These are phyloP conservation scores for Epirrita christyi DNA, from an alignment of 2,888 invertebrate species.

Conservation along the genomic window DNA sequence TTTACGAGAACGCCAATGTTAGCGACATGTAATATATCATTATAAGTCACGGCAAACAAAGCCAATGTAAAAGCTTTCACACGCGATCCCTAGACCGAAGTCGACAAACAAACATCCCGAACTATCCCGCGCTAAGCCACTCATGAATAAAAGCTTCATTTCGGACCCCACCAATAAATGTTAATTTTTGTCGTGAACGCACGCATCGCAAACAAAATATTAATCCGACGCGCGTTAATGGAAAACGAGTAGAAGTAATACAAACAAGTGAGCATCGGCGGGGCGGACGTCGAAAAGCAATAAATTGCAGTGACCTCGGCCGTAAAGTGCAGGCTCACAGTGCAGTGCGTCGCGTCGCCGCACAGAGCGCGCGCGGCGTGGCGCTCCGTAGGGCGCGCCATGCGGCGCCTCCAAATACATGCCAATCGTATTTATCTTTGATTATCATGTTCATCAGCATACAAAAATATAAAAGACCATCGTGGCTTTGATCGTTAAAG, in stretches of 20 bases:
- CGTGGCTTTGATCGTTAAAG: too few relatives aligned
- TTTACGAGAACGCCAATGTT: constrained; percentile 75
- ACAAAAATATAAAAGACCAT: too few relatives aligned
- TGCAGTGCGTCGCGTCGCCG: constrained; percentile 20
- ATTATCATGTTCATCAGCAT: too few relatives aligned
- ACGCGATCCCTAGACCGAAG: constrained; percentile 77
- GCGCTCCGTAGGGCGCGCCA: background rate
- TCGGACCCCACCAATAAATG: constrained; percentile 82
- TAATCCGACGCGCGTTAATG: constrained; percentile 82
- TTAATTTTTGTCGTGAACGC: constrained; percentile 81
- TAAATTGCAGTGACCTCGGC: constrained; percentile 77
- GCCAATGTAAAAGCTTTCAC: constrained; percentile 80
- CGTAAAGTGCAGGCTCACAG: constrained; percentile 53
- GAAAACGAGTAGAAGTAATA: constrained; percentile 79
- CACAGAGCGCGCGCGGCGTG: constrained; percentile 10
- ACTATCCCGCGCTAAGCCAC: constrained; percentile 80
- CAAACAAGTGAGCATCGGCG: constrained; percentile 72
- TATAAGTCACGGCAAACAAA: constrained; percentile 80
- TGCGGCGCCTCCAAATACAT: background rate
- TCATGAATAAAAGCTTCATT: constrained; percentile 82
- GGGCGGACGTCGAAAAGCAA: constrained; percentile 59
- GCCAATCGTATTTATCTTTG: too few relatives aligned
- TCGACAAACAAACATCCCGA: constrained; percentile 78
- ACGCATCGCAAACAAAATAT: constrained; percentile 82
- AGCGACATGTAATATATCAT: constrained; percentile 81